Conservation (phyloP, 2,113 vertebrate genomes). For the Seriola quinqueradiata region DNA sequence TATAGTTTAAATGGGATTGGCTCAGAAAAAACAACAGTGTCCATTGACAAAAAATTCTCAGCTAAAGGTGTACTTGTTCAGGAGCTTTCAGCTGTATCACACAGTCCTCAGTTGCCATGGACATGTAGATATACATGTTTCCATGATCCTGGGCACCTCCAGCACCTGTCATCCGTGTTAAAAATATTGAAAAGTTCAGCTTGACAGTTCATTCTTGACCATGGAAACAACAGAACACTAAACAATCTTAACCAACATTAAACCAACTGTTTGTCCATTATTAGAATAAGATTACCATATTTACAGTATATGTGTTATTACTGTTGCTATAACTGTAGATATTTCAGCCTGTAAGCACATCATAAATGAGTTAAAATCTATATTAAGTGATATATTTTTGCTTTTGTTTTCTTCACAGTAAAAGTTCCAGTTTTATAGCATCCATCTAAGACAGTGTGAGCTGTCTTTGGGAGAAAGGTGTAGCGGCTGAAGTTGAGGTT, state of each 20-base stretch:
- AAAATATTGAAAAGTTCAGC: too few species aligned
- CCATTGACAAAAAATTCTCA: too few species aligned
- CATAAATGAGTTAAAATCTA: neutral
- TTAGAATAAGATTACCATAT: too few species aligned
- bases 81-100: neutral
- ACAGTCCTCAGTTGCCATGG: neutral
- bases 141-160: too few species aligned
- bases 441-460: slow-evolving; percentile 34
- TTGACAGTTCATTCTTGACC: too few species aligned
- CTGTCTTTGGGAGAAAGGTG: slow-evolving; percentile 20
- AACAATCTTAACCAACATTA: too few species aligned
- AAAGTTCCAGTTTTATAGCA: slow-evolving; percentile 81
- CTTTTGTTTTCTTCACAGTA: slow-evolving; percentile 59
- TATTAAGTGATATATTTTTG: slow-evolving; percentile 20
- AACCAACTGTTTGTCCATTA: too few species aligned
- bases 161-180: too few species aligned
- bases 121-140: neutral
- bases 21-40: too few species aligned
- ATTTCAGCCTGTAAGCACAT: neutral
- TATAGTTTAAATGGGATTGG: too few species aligned
- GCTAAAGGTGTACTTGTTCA: neutral
- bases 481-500: slow-evolving; percentile 33
- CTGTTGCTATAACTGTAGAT: neutral
- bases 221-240: too few species aligned
- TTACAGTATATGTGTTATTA: too few species aligned